These are phyloP conservation scores for Porites lobata DNA, from an alignment of 92 coral and sea anemone species.

Conservation along the genomic window DNA sequence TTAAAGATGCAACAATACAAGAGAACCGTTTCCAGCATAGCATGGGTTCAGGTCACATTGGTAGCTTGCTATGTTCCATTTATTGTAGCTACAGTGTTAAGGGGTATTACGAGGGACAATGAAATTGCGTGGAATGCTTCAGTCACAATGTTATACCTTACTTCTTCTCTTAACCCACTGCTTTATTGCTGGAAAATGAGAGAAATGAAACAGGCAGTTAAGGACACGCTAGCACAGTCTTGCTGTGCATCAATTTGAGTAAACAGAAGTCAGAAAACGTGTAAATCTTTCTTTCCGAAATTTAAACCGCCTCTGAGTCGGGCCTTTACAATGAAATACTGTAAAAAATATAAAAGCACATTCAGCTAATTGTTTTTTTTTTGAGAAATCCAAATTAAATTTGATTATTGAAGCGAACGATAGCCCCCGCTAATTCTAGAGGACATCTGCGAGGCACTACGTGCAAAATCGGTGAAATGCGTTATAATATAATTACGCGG, in stretches of 20 bases:
- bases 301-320: too few relatives aligned
- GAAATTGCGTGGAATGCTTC: not conserved
- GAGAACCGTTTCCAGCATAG: conserved; percentile 17
- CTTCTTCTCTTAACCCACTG: not conserved
- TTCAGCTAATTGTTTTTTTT: too few relatives aligned
- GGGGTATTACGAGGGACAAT: not conserved
- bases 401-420: too few relatives aligned
- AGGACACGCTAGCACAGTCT: not conserved
- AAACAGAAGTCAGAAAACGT: too few relatives aligned
- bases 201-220: not conserved
- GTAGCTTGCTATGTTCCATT: conserved; percentile 3
- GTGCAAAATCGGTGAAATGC: too few relatives aligned
- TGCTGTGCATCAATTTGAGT: not conserved
- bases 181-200: not conserved
- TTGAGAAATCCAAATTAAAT: too few relatives aligned
- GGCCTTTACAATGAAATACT: too few relatives aligned
- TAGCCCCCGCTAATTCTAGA: too few relatives aligned
- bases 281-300: too few relatives aligned
- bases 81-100: not conserved
- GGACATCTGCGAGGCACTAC: too few relatives aligned
- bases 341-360: too few relatives aligned
- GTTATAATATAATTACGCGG: too few relatives aligned
- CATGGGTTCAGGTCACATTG: conserved; percentile 12
- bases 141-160: not conserved
- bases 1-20: not conserved